Conservation (phyloP, 1,140 invertebrate genomes). For the Apis florea region DNA sequence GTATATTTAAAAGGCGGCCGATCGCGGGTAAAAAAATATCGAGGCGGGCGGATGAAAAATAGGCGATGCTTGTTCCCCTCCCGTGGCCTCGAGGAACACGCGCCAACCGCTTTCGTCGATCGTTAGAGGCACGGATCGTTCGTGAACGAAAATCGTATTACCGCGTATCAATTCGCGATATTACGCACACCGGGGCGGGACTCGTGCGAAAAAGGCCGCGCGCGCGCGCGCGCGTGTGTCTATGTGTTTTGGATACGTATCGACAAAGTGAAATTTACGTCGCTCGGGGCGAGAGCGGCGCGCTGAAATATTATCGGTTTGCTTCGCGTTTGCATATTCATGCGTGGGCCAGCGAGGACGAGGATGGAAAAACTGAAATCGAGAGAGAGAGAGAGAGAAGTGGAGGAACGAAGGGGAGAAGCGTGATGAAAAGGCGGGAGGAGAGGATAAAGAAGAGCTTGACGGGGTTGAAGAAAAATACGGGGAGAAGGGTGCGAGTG, state of each 20-base stretch:
- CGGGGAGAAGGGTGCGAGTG: neutral
- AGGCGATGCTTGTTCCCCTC: neutral
- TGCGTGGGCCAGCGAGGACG: conserved; percentile 19
- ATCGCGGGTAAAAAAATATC: neutral
- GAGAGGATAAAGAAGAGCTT: no score
- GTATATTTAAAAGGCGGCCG: neutral
- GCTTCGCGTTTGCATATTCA: conserved; percentile 75
- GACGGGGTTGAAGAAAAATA: neutral
- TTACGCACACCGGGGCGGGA: neutral
- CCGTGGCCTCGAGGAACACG: neutral
- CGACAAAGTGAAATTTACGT: conserved; percentile 67
- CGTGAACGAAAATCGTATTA: conserved; percentile 32
- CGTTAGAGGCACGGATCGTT: conserved; percentile 20
- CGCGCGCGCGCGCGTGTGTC: neutral
- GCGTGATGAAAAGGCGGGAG: neutral
- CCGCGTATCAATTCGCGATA: conserved; percentile 31
- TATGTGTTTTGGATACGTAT: conserved; percentile 33
- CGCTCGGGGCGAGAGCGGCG: conserved; percentile 47
- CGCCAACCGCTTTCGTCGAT: conserved; percentile 1
- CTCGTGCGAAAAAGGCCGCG: neutral
- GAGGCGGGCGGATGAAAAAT: neutral
- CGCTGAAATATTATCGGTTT: conserved; percentile 71
- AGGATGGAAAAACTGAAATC: neutral
- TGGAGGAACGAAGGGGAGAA: neutral
- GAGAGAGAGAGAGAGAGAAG: conserved; percentile 1